Evolutionary conservation across 2,797 vertebrate genomes (phyloP).

Genomic region (Oreochromis grahami): DNA sequence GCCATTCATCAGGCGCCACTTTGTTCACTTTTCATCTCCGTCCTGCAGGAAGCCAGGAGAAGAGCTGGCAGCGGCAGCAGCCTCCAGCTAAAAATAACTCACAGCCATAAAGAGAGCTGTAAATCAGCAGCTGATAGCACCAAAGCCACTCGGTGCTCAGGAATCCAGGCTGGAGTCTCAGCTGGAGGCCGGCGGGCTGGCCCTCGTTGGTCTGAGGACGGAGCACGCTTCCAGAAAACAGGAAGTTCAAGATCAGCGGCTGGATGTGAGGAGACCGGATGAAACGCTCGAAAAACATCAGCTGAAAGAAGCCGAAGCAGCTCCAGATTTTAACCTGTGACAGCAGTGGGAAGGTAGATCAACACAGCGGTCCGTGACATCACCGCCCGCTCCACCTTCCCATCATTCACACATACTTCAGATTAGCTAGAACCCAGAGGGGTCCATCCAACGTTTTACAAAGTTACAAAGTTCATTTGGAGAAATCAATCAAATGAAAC

Average conservation of each 20-base stretch:
- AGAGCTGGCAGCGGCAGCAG: not conserved
- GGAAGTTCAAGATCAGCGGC: not conserved
- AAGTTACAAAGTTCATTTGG: fast-evolving
- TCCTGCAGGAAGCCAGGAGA: constrained; percentile 28
- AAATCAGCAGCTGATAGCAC: constrained; percentile 27
- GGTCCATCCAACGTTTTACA: not conserved
- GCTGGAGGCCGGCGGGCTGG: not conserved
- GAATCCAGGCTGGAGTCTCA: not conserved
- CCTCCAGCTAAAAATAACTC: constrained; percentile 47
- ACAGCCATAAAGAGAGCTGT: constrained; percentile 15
- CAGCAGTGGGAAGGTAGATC: fast-evolving
- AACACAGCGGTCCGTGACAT: not conserved
- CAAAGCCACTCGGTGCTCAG: not conserved
- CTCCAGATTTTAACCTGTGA: fast-evolving
- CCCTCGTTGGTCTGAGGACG: not conserved
- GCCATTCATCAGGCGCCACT: not conserved
- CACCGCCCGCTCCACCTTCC: not conserved
- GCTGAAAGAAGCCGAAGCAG: not conserved
- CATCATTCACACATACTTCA: not conserved
- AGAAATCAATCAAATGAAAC: not conserved
- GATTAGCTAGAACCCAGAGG: not conserved
- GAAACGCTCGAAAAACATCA: fast-evolving
- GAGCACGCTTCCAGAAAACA: not conserved
- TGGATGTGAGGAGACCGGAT: not conserved
- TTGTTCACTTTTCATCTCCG: constrained; percentile 4